A percentile compares a stretch with the other conserved stretches of the same genome.
These are phyloP conservation scores for Brachionus paranguensis DNA, from an alignment of 1,140 invertebrate genomes.

Conservation along the genomic window DNA sequence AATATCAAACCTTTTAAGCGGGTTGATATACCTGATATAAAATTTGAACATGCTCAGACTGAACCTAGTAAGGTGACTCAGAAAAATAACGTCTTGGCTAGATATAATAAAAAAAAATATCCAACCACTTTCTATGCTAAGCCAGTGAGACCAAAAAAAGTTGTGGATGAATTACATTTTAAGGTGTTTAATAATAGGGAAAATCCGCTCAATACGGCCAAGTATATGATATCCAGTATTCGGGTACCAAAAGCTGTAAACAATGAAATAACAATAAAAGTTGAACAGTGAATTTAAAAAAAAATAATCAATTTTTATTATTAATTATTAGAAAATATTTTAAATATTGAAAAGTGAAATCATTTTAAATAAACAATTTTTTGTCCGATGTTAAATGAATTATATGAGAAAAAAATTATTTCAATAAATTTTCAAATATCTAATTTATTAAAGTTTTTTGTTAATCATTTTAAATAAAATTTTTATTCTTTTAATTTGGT, in stretches of 20 bases:
- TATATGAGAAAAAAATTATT: too few species aligned
- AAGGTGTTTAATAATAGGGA: not conserved
- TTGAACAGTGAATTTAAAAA: not conserved
- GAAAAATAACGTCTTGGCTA: not conserved
- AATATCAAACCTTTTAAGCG: not conserved
- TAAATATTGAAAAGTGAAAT: too few species aligned
- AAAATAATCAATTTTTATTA: not conserved
- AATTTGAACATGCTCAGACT: not conserved
- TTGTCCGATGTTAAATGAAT: too few species aligned
- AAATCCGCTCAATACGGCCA: not conserved
- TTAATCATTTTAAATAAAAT: too few species aligned
- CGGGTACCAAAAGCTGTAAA: not conserved
- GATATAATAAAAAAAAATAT: slow-evolving; percentile 22
- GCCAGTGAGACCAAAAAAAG: not conserved
- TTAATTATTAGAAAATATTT: too few species aligned
- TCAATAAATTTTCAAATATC: too few species aligned
- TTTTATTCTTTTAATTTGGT: too few species aligned
- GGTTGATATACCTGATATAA: not conserved
- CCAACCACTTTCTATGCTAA: slow-evolving; percentile 1
- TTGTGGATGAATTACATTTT: not conserved
- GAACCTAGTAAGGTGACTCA: not conserved
- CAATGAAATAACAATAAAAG: not conserved
- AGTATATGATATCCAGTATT: not conserved
- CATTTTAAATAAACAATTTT: too few species aligned
- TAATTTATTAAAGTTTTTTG: too few species aligned